These are phyloP conservation scores for Nephila pilipes DNA, from an alignment of 1,140 invertebrate genomes.

Conservation along the genomic window DNA sequence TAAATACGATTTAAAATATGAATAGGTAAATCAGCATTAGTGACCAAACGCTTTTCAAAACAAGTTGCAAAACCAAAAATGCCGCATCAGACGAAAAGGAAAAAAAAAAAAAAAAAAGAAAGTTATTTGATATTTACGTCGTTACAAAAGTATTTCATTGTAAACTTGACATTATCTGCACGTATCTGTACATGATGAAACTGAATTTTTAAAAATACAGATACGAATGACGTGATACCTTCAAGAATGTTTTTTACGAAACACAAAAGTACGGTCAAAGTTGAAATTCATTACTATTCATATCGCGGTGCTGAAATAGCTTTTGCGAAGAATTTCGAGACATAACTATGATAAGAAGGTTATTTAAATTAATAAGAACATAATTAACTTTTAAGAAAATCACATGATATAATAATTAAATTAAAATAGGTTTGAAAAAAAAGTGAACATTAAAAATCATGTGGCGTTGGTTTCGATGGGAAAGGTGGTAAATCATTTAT, in stretches of 20 bases:
- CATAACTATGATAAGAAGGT: not conserved
- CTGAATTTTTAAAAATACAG: not conserved
- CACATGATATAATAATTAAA: too few relatives aligned
- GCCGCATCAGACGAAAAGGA: not conserved
- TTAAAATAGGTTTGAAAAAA: not conserved
- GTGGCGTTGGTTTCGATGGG: not conserved
- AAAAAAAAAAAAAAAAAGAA: not conserved
- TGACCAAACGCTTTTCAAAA: not conserved
- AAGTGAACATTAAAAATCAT: not conserved
- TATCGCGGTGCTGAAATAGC: not conserved
- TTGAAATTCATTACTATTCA: not conserved
- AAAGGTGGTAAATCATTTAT: too few relatives aligned
- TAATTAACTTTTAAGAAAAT: too few relatives aligned
- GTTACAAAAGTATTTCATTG: not conserved
- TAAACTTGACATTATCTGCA: not conserved
- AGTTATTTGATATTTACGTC: not conserved
- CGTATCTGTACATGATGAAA: not conserved
- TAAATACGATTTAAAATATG: too few relatives aligned
- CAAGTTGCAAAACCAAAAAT: not conserved
- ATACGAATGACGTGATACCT: not conserved
- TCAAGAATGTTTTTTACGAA: not conserved
- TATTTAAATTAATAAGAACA: too few relatives aligned
- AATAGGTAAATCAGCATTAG: not conserved
- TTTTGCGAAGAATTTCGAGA: not conserved
- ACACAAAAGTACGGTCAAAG: not conserved